Base-by-base conservation (phyloP, 2,113 vertebrate genomes). In the Ceuthmochares aereus region DNA sequence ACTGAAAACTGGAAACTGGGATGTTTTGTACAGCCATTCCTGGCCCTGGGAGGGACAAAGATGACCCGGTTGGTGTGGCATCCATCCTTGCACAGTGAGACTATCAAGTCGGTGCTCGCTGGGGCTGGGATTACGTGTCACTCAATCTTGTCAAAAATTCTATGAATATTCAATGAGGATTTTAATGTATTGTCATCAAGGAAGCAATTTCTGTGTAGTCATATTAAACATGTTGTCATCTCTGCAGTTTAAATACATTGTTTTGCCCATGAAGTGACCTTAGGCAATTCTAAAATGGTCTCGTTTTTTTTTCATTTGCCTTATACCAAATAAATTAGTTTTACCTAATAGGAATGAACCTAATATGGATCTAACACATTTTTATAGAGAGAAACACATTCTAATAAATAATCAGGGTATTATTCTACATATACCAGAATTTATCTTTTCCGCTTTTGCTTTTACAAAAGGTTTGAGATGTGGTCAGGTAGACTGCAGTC, bases 141-240 rank as follows among this genome's bases (percentile, higher is more conserved):
- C 85, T 97, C 95, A 88, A 96, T 94, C 97, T 97, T 98, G 98
- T 98, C 97, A 97, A 93, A 94, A 97, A 97, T 97, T 96, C 97
- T 96, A 98, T 98, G 97, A 98, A 98, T 98, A 98, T 98, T 97
- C 98, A 98, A 98, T 97, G 97, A 98, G 97, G 84, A 72, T 97
- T 98, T 97, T 97, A 98, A 97, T 97, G 96, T 97, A 96, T 98
- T 98, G 97, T 97, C 97, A 97, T 98, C 97, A 98, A 93, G 95
- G 93, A 98, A 92, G 96, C 97, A 97, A 96, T 97, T 97, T 97
- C 97, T 95, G 23, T 92, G 93, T 87, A 97, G 93, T 97, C 94
- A 87, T 97, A 98, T 97, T 98, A 97, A 98, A 96, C 94, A 96
- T 92, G 92, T 97, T 97, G 97, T 97, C 97, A 96, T 97, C 94